phyloP scores from a whole-genome alignment of 2,113 vertebrate species.

The Hippoglossus stenolepis region DNA sequence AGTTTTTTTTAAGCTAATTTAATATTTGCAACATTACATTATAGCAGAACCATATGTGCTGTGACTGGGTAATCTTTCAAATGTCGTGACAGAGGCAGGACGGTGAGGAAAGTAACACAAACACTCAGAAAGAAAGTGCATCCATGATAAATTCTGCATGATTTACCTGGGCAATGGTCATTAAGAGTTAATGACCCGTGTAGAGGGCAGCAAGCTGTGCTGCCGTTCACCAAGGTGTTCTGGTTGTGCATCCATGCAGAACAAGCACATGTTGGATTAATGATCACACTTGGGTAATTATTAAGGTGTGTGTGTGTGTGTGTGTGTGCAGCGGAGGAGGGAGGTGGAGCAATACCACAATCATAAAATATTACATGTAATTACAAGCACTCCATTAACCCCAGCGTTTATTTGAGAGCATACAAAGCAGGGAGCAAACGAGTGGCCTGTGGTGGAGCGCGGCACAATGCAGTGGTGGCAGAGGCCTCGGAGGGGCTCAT shows the following conservation, averaged over 20 bases:
- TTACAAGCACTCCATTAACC: slow-evolving; percentile 69
- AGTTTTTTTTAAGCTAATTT: too few relatives aligned
- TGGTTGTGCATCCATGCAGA: slow-evolving; percentile 47
- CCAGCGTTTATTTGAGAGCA: slow-evolving; percentile 16
- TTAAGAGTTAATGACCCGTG: slow-evolving; percentile 62
- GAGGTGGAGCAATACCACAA: not conserved
- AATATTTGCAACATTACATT: not conserved
- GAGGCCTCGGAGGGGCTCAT: slow-evolving; percentile 60
- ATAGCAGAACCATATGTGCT: not conserved
- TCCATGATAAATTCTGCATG: slow-evolving; percentile 44
- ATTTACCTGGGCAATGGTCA: slow-evolving; percentile 48
- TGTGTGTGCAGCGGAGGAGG: slow-evolving; percentile 4
- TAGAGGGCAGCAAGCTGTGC: slow-evolving; percentile 35
- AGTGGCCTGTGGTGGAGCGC: slow-evolving; percentile 13
- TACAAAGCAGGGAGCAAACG: slow-evolving; percentile 9
- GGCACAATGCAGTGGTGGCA: slow-evolving; percentile 28
- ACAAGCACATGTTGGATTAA: slow-evolving; percentile 67
- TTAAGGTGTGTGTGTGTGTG: slow-evolving; percentile 38
- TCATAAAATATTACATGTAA: slow-evolving; percentile 67
- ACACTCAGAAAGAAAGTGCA: slow-evolving; percentile 16
- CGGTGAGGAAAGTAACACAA: not conserved
- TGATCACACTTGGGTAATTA: slow-evolving; percentile 46
- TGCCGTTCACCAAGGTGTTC: slow-evolving; percentile 60
- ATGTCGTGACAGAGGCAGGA: not conserved
- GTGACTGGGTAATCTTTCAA: not conserved